Conservation (phyloP, 2,113 vertebrate species). For the Butorides virescens region DNA sequence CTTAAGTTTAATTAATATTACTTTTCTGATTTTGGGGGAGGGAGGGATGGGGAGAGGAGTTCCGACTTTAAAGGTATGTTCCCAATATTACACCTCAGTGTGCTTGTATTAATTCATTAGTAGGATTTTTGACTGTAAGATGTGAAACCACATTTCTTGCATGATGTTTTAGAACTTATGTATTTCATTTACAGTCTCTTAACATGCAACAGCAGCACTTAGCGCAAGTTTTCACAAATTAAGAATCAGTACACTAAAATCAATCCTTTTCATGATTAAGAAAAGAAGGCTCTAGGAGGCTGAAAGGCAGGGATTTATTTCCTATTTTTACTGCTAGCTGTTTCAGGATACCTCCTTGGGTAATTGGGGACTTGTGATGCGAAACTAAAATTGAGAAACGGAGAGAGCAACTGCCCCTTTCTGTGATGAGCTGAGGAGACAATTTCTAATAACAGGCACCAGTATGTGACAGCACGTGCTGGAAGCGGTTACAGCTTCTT, state of each 20-base stretch:
- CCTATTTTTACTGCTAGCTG: conserved; percentile 25
- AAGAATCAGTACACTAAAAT: conserved; percentile 75
- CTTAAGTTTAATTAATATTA: conserved; percentile 85
- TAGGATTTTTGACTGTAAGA: conserved; percentile 81
- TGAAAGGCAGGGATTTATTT: conserved; percentile 72
- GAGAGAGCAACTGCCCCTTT: conserved; percentile 43
- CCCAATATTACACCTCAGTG: conserved; percentile 79
- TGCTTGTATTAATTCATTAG: conserved; percentile 80
- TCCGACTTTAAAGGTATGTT: conserved; percentile 78
- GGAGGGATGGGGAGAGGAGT: conserved; percentile 72
- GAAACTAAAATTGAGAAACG: conserved; percentile 38
- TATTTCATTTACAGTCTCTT: conserved; percentile 80
- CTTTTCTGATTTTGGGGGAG: conserved; percentile 74
- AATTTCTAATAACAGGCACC: background rate
- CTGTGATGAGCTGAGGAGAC: conserved; percentile 28
- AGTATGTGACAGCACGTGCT: background rate
- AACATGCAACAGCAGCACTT: conserved; percentile 76
- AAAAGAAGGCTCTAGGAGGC: conserved; percentile 83
- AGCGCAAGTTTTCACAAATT: conserved; percentile 72
- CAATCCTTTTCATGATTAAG: conserved; percentile 73
- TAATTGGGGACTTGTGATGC: conserved; percentile 14
- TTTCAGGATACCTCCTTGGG: conserved; percentile 59
- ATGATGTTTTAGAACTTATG: conserved; percentile 76
- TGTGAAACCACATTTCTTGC: conserved; percentile 83
- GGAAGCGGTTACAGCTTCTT: background rate